Conservation (phyloP, 2,797 vertebrate species). For the Microchirus variegatus region DNA sequence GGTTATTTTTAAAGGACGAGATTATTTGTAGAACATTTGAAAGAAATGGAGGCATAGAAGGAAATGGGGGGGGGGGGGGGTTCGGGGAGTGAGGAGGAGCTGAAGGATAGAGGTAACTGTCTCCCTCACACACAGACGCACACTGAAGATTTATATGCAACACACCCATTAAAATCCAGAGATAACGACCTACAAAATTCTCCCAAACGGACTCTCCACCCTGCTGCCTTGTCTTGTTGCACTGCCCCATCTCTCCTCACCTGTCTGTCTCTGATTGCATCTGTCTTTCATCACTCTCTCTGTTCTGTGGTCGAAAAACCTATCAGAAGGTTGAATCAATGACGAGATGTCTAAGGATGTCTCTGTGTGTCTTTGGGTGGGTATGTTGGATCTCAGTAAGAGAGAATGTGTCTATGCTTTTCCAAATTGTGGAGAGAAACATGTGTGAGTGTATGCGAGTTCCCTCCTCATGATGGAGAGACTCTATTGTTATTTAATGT, state of each 20-base stretch:
- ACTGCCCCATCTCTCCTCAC: conserved; percentile 50
- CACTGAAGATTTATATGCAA: conserved; percentile 28
- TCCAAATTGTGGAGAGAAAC: conserved; percentile 8
- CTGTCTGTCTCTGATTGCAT: conserved; percentile 69
- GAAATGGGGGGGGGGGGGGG: neutral
- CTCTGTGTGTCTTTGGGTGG: conserved; percentile 7
- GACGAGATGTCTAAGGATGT: conserved; percentile 46
- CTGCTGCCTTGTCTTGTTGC: conserved; percentile 44
- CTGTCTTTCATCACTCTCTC: conserved; percentile 74
- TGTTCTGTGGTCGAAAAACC: conserved; percentile 51
- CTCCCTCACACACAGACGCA: conserved; percentile 2
- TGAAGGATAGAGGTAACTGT: neutral
- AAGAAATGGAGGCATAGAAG: neutral
- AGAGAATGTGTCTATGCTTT: conserved; percentile 6
- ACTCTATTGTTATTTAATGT: conserved; percentile 42
- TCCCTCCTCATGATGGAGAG: conserved; percentile 46
- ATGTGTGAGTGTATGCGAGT: conserved; percentile 11
- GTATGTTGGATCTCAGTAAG: conserved; percentile 22
- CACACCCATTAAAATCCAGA: conserved; percentile 47
- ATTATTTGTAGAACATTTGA: neutral
- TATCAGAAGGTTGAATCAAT: conserved; percentile 66
- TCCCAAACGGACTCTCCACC: conserved; percentile 26
- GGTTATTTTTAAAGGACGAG: neutral
- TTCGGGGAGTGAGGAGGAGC: too few species aligned
- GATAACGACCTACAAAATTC: conserved; percentile 65